Conservation (phyloP, 92 coral and sea anemone genomes). For the Parazoanthus atlanticus region DNA sequence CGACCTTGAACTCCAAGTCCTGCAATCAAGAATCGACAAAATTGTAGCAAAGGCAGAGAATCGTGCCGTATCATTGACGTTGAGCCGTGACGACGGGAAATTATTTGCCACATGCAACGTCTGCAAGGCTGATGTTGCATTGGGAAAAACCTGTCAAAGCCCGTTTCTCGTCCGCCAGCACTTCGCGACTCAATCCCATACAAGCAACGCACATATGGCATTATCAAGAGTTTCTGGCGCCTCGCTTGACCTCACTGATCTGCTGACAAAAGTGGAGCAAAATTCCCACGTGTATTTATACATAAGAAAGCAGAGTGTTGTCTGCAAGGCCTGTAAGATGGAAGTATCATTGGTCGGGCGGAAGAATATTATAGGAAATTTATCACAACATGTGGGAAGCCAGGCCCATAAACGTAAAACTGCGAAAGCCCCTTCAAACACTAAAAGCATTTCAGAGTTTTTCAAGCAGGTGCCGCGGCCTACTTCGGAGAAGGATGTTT, state of each 20-base stretch:
- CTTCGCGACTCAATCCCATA: too few relatives aligned
- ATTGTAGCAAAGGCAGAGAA: constrained; percentile 9
- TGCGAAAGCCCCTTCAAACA: background rate
- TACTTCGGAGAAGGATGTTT: background rate
- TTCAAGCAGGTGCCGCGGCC: constrained; percentile 11
- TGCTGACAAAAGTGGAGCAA: constrained; percentile 19
- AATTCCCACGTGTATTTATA: constrained; percentile 4
- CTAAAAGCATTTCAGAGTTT: constrained; percentile 9
- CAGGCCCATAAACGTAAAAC: constrained; percentile 1
- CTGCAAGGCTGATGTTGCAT: constrained; percentile 32
- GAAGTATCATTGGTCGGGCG: background rate
- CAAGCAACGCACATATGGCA: constrained; percentile 39
- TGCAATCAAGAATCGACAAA: background rate
- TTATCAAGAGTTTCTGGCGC: constrained; percentile 26
- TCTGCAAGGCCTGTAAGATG: background rate
- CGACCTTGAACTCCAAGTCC: too few relatives aligned
- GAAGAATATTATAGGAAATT: constrained; percentile 4
- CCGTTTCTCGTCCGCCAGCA: constrained; percentile 35
- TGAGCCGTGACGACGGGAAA: background rate
- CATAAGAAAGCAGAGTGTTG: constrained; percentile 5
- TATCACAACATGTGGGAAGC: background rate
- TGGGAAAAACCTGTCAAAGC: constrained; percentile 45
- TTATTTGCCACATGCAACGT: constrained; percentile 39
- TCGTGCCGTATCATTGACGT: constrained; percentile 1
- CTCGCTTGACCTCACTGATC: background rate